Conservation (phyloP, 2,888 invertebrate genomes). For the Therioaphis trifolii region DNA sequence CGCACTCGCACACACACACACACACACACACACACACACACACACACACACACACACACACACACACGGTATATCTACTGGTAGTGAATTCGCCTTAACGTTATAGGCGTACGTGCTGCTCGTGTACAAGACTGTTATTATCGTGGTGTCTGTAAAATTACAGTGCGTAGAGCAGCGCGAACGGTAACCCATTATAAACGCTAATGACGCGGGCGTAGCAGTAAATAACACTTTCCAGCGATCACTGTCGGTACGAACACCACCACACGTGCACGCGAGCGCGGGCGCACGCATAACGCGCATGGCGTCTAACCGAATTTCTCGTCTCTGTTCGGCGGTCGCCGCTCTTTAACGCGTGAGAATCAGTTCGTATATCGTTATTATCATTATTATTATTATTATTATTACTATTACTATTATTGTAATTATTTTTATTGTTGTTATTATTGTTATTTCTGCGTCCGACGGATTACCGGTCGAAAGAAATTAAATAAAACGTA, state of each 20-base stretch:
- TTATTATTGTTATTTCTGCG: no score
- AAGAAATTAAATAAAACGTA: background rate
- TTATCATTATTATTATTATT: background rate
- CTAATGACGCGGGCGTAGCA: background rate
- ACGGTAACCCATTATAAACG: background rate
- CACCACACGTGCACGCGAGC: background rate
- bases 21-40: no score
- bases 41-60: no score
- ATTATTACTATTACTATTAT: background rate
- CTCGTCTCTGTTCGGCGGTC: slow-evolving; percentile 1
- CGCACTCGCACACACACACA: no score
- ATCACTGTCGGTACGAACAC: background rate
- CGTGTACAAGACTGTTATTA: no score
- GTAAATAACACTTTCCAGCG: slow-evolving; percentile 35
- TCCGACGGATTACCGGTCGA: background rate
- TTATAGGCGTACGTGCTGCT: no score
- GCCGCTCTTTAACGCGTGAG: slow-evolving; percentile 12
- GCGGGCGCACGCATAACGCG: background rate
- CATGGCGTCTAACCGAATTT: slow-evolving; percentile 31
- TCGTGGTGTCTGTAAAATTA: background rate
- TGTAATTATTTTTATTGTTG: no score
- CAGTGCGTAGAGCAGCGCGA: background rate
- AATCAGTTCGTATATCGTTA: slow-evolving; percentile 4
- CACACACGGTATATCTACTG: no score
- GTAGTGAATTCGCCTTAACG: no score